A percentile compares a stretch with the other conserved stretches of the same genome.
phyloP scores from a whole-genome alignment of 1,140 invertebrate species.

The Trachymyrmex septentrionalis region DNA sequence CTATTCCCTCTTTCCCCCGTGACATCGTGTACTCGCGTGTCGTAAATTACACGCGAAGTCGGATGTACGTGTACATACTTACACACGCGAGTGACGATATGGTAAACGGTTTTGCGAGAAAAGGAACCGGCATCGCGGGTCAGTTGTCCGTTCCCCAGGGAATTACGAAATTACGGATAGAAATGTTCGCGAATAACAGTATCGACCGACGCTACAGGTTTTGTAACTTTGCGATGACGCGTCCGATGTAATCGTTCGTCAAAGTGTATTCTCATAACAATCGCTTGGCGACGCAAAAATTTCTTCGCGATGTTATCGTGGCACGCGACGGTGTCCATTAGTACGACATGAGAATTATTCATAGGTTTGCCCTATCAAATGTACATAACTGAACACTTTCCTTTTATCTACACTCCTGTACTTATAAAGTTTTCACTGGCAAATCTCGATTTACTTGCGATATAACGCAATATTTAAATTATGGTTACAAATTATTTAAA shows the following conservation, averaged over 20 bases:
- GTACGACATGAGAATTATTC: not conserved
- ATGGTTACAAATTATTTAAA: not conserved
- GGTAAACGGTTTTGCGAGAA: slow-evolving; percentile 39
- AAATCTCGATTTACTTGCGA: not conserved
- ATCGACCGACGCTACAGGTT: slow-evolving; percentile 27
- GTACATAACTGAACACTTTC: not conserved
- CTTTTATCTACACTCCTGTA: not conserved
- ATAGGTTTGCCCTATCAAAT: not conserved
- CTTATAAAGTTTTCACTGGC: not conserved
- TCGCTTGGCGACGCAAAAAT: slow-evolving; percentile 23
- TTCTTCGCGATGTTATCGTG: not conserved
- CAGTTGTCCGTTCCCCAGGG: not conserved
- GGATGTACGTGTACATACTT: slow-evolving; percentile 35
- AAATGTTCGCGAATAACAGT: slow-evolving; percentile 8
- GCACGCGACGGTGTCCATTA: not conserved
- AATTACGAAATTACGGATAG: slow-evolving; percentile 42
- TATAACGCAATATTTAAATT: slow-evolving; percentile 28
- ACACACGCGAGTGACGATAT: slow-evolving; percentile 39
- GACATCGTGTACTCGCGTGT: slow-evolving; percentile 60
- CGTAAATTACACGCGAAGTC: slow-evolving; percentile 69
- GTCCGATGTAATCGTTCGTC: slow-evolving; percentile 20
- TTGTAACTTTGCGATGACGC: not conserved
- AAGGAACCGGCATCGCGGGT: slow-evolving; percentile 14
- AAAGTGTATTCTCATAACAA: slow-evolving; percentile 1
- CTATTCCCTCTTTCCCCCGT: slow-evolving; percentile 35